Conservation (phyloP, 2,888 invertebrate genomes). For the Tinea trinotella region DNA sequence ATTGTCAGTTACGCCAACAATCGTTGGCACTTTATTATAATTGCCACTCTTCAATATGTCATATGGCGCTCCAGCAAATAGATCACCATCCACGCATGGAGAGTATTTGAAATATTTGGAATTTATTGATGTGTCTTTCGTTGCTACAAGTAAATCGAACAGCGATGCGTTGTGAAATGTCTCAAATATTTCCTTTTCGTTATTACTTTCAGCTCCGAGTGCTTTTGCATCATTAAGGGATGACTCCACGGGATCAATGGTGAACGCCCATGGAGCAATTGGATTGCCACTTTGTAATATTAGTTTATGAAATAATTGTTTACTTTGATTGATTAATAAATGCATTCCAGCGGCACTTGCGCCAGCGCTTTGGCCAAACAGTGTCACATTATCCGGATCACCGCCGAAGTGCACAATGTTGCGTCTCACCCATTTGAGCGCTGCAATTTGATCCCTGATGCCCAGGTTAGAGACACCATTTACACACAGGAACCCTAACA, state of each 20-base stretch:
- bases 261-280: slow-evolving; percentile 53
- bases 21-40: slow-evolving; percentile 51
- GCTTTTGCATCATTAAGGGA: slow-evolving; percentile 45
- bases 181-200: slow-evolving; percentile 36
- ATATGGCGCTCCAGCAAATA: slow-evolving; percentile 42
- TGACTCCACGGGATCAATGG: slow-evolving; percentile 36
- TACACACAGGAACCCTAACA: slow-evolving; percentile 52
- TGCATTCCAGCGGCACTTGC: slow-evolving; percentile 52
- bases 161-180: slow-evolving; percentile 36
- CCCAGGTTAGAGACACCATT: slow-evolving; percentile 53
- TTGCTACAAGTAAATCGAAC: slow-evolving; percentile 35
- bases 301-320: slow-evolving; percentile 53
- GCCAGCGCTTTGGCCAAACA: slow-evolving; percentile 60
- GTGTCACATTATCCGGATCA: slow-evolving; percentile 56
- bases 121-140: slow-evolving; percentile 41
- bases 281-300: slow-evolving; percentile 52
- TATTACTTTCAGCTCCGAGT: slow-evolving; percentile 30
- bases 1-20: slow-evolving; percentile 41
- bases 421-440: slow-evolving; percentile 50
- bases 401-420: slow-evolving; percentile 58
- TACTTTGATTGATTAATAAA: slow-evolving; percentile 42
- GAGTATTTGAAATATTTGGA: slow-evolving; percentile 52
- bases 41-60: slow-evolving; percentile 42
- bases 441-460: slow-evolving; percentile 55
- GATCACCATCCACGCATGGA: slow-evolving; percentile 46